Base-by-base conservation (phyloP, 1,140 invertebrate species). In the Linepithema humile region DNA sequence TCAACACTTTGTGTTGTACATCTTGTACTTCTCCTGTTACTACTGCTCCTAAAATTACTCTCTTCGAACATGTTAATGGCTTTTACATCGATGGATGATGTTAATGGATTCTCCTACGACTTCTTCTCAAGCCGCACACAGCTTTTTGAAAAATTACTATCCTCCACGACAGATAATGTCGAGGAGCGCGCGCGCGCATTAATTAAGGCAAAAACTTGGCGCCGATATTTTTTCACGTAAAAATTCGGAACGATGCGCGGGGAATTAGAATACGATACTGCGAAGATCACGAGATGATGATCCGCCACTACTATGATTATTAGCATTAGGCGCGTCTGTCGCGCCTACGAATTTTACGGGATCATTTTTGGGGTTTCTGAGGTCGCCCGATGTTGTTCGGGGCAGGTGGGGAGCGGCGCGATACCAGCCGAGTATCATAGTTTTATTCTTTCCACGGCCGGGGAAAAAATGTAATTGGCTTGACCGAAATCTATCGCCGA, bases 381-480 rank as follows among this genome's bases (percentile, higher is more conserved):
- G 74, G 73, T 69, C 57, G 64, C 20, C 82, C 72, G 57, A 55
- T 67, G 45, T 48, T 20, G 35, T 43, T 45, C 64, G 35, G 15
- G 82, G 88, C 88, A 90, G 88, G 72, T 90, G 89, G 86, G 45
- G 86, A 90, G 38, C 88, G 85, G 70, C 62, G 45, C 74, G 83
- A 88, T 88, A 83, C 69, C 74, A 64, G 65, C 29, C 72, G 50
- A 72, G 70, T 86, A 82, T 89, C 85, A 86, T 87, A 84, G 82
- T 89, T 89, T 90, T 88, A 82, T 87, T 90, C 86, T 82, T 90
- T 90, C 80, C 89, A 80, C 83, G 87, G 74, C 17, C 73, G 40
- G 40, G 78, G 85, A 89, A 89, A 89, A 90, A 90, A 89, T 89
- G 84, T 90, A 90, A 90, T 90, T 90, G 85, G 84, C 57, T 78